Conservation (phyloP, 1,140 invertebrate genomes). For the Formica exsecta region DNA sequence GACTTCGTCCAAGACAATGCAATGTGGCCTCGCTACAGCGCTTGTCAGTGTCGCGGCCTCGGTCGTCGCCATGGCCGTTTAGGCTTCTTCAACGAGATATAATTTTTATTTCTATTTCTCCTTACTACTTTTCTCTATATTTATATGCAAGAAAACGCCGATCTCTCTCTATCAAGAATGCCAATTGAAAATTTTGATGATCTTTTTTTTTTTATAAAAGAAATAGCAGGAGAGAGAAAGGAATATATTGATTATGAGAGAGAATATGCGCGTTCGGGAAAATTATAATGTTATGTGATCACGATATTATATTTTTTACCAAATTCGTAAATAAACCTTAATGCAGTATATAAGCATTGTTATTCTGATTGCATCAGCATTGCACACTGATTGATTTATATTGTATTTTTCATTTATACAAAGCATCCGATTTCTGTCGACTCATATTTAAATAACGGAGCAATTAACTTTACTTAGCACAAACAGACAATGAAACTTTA, state of each 20-base stretch:
- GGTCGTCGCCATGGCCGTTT: not conserved
- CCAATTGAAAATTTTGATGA: not conserved
- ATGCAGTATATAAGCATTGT: not conserved
- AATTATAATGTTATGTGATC: not conserved
- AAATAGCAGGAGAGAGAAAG: not conserved
- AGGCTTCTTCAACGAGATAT: not conserved
- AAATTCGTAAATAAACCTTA: slow-evolving; percentile 21
- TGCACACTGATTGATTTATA: not conserved
- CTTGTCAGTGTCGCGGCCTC: not conserved
- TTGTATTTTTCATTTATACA: not conserved
- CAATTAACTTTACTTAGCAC: too few relatives aligned
- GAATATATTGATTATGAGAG: not conserved
- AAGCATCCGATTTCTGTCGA: not conserved
- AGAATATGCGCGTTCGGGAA: not conserved
- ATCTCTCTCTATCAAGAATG: too few relatives aligned
- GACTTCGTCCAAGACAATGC: slow-evolving; percentile 1
- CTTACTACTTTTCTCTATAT: not conserved
- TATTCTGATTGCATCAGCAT: not conserved
- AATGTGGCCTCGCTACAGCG: not conserved
- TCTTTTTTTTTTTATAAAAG: slow-evolving; percentile 4
- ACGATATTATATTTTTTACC: not conserved
- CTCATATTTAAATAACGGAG: too few relatives aligned
- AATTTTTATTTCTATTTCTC: slow-evolving; percentile 4
- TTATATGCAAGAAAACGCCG: not conserved
- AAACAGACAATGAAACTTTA: too few relatives aligned